Evolutionary conservation across 1,140 invertebrate species (phyloP).

Genomic region (Pogonomyrmex barbatus): DNA sequence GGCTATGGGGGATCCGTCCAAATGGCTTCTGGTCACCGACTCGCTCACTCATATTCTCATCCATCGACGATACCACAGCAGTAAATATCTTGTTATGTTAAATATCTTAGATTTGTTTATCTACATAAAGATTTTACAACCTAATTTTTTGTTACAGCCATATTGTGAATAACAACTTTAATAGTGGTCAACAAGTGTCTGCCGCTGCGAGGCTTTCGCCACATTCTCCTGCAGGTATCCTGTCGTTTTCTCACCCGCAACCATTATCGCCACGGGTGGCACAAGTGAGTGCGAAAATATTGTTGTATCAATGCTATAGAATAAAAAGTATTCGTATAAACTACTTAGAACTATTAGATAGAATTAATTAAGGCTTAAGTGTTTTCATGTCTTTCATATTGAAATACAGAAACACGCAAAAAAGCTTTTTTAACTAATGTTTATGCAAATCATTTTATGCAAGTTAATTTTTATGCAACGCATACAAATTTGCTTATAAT

Average conservation of each 20-base stretch:
- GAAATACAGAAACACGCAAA: not conserved
- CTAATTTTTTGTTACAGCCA: constrained; percentile 74
- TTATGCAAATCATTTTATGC: not conserved
- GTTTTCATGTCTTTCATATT: not conserved
- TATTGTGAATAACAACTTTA: constrained; percentile 84
- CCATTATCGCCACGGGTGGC: constrained; percentile 84
- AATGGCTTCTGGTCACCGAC: constrained; percentile 84
- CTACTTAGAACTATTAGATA: not conserved
- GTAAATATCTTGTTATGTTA: constrained; percentile 73
- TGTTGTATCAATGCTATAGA: not conserved
- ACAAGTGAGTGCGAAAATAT: constrained; percentile 78
- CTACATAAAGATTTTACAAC: not conserved
- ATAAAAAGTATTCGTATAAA: not conserved
- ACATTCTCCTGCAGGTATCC: constrained; percentile 83
- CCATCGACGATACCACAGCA: constrained; percentile 84
- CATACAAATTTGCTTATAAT: not conserved
- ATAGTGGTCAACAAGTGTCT: constrained; percentile 84
- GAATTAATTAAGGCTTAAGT: constrained; percentile 14
- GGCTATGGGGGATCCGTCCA: constrained; percentile 87
- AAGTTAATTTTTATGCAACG: not conserved
- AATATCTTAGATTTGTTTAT: not conserved
- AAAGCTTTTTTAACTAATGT: not conserved
- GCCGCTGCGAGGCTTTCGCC: constrained; percentile 83
- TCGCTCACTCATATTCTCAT: constrained; percentile 85
- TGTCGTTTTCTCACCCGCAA: constrained; percentile 85